phyloP scores from a whole-genome alignment of 1,140 invertebrate genomes.

The Drosophila repleta region DNA sequence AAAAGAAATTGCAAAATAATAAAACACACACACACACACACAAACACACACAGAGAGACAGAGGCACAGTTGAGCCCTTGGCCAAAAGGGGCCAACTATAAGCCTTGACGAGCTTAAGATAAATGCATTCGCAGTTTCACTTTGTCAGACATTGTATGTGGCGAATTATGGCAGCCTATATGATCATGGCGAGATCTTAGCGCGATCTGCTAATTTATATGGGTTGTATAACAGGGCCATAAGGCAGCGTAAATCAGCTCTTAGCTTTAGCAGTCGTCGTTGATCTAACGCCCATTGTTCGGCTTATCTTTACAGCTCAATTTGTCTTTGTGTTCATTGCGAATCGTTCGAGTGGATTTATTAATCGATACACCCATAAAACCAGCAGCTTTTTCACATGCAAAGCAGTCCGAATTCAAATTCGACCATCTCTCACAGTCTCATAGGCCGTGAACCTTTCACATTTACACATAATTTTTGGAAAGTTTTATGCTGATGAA shows the following conservation, averaged over 20 bases:
- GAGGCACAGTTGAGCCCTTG: neutral
- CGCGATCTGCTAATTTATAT: neutral
- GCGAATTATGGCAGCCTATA: slow-evolving; percentile 15
- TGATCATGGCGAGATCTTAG: slow-evolving; percentile 5
- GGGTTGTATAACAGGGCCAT: neutral
- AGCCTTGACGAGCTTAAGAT: slow-evolving; percentile 36
- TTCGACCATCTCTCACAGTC: slow-evolving; percentile 9
- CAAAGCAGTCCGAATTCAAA: slow-evolving; percentile 31
- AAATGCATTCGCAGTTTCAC: slow-evolving; percentile 17
- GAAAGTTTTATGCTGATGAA: slow-evolving; percentile 60
- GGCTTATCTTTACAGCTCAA: slow-evolving; percentile 11
- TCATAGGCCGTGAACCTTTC: slow-evolving; percentile 56
- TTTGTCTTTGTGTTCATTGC: slow-evolving; percentile 17
- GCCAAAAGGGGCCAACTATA: slow-evolving; percentile 15
- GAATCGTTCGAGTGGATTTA: slow-evolving; percentile 25
- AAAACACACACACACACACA: slow-evolving; percentile 3
- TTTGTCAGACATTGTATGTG: slow-evolving; percentile 14
- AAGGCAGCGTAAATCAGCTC: neutral
- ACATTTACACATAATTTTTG: slow-evolving; percentile 76
- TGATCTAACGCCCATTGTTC: slow-evolving; percentile 12
- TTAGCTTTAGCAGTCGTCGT: slow-evolving; percentile 1
- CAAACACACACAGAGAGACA: neutral
- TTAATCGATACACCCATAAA: slow-evolving; percentile 26
- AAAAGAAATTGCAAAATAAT: slow-evolving; percentile 63
- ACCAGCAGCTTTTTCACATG: slow-evolving; percentile 28